phyloP scores from a whole-genome alignment of 2,797 vertebrate genomes.

The Anisognathus igniventris region DNA sequence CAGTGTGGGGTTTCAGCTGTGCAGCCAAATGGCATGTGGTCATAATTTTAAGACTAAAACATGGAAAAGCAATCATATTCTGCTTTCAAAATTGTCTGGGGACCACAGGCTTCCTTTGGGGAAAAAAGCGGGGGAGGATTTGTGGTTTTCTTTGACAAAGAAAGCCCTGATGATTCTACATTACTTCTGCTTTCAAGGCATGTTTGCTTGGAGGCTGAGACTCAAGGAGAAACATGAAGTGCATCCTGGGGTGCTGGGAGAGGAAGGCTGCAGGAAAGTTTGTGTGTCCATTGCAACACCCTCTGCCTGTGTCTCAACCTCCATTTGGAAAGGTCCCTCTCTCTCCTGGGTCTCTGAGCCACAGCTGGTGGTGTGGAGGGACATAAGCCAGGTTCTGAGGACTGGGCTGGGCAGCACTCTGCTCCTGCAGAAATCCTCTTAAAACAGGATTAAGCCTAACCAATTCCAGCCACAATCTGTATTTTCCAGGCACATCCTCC shows the following conservation, averaged over 20 bases:
- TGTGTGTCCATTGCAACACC: not conserved
- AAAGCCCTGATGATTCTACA: not conserved
- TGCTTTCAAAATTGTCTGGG: not conserved
- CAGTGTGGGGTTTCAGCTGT: not conserved
- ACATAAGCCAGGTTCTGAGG: fast-evolving
- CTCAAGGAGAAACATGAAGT: not conserved
- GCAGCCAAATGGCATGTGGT: not conserved
- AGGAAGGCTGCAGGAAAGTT: not conserved
- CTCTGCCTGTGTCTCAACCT: not conserved
- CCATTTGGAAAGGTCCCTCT: not conserved
- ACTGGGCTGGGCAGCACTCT: not conserved
- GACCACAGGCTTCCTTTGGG: not conserved
- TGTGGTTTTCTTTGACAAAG: not conserved
- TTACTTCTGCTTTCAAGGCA: not conserved
- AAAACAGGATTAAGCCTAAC: not conserved
- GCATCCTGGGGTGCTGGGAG: not conserved
- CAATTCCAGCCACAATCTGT: not conserved
- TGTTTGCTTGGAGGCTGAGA: not conserved
- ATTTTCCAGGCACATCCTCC: not conserved
- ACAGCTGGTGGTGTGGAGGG: not conserved
- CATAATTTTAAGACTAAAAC: not conserved
- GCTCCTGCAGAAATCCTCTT: not conserved
- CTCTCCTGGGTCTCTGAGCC: fast-evolving
- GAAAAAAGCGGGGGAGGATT: not conserved
- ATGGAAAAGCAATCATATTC: not conserved